Evolutionary conservation across 1,140 invertebrate species (phyloP).

Genomic region (Aporrectodea caliginosa): DNA sequence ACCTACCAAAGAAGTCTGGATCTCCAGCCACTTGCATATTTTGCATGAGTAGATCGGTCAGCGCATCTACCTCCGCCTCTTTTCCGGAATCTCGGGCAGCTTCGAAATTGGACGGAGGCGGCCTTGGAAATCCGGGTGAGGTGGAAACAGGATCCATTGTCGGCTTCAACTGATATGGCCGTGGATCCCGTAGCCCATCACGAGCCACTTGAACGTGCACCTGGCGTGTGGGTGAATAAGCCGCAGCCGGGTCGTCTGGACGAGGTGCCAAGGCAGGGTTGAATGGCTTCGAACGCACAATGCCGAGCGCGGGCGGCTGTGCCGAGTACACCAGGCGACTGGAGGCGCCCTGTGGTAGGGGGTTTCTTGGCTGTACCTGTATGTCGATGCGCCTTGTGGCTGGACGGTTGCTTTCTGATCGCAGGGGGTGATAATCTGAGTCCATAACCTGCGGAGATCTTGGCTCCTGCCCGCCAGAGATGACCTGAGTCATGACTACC

Average conservation of each 20-base stretch:
- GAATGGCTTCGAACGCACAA: constrained; percentile 11
- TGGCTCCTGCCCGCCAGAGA: no score
- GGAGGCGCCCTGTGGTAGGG: constrained; percentile 2
- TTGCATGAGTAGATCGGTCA: constrained; percentile 79
- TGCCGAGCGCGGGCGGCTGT: background rate
- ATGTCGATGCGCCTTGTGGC: background rate
- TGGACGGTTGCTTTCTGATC: background rate
- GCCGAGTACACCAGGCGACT: constrained; percentile 15
- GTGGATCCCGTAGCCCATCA: background rate
- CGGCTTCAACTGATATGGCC: constrained; percentile 15
- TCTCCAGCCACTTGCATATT: constrained; percentile 71
- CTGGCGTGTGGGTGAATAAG: background rate
- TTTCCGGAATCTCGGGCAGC: constrained; percentile 47
- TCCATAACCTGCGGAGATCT: background rate
- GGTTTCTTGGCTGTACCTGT: background rate
- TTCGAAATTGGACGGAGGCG: background rate
- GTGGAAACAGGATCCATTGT: background rate
- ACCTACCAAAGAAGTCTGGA: constrained; percentile 70
- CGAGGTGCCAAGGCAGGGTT: background rate
- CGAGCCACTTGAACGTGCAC: background rate
- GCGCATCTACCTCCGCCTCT: constrained; percentile 79
- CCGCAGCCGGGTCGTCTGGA: background rate
- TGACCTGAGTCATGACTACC: background rate
- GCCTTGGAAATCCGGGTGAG: background rate
- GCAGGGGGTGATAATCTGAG: background rate